These are phyloP conservation scores for Macrophya annulata DNA, from an alignment of 2,888 invertebrate species.

Conservation along the genomic window DNA sequence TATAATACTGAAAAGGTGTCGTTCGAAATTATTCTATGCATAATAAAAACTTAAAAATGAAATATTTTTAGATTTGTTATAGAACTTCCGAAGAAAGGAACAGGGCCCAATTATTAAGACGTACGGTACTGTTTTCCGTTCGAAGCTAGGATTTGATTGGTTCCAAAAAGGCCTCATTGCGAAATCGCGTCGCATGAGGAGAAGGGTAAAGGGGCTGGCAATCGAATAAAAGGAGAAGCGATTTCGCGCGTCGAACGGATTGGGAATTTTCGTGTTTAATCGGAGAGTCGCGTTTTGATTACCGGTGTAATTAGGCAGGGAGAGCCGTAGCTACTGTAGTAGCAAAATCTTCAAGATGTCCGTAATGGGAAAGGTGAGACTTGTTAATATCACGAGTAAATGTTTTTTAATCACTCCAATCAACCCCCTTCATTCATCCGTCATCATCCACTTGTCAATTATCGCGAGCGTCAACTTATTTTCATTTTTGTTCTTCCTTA, in stretches of 20 bases:
- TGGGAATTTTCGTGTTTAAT: slow-evolving; percentile 64
- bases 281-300: slow-evolving; percentile 47
- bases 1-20: background rate
- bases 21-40: background rate
- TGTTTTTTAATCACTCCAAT: slow-evolving; percentile 46
- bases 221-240: slow-evolving; percentile 76
- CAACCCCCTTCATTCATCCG: slow-evolving; percentile 62
- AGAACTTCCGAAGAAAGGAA: background rate
- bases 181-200: slow-evolving; percentile 8
- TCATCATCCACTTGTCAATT: slow-evolving; percentile 52
- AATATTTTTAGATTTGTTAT: background rate
- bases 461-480: slow-evolving; percentile 12
- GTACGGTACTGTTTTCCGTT: slow-evolving; percentile 44
- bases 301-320: slow-evolving; percentile 20
- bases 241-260: slow-evolving; percentile 76
- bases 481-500: background rate
- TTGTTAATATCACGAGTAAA: slow-evolving; percentile 37
- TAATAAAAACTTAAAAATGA: background rate
- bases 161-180: slow-evolving; percentile 32
- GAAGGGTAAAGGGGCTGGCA: slow-evolving; percentile 66
- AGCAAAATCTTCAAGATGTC: slow-evolving; percentile 71
- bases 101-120: background rate
- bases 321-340: slow-evolving; percentile 60
- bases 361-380: slow-evolving; percentile 77
- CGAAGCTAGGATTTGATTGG: slow-evolving; percentile 25